Evolutionary conservation across 2,888 invertebrate species (phyloP).

Genomic region (Alentia gelatinosa): DNA sequence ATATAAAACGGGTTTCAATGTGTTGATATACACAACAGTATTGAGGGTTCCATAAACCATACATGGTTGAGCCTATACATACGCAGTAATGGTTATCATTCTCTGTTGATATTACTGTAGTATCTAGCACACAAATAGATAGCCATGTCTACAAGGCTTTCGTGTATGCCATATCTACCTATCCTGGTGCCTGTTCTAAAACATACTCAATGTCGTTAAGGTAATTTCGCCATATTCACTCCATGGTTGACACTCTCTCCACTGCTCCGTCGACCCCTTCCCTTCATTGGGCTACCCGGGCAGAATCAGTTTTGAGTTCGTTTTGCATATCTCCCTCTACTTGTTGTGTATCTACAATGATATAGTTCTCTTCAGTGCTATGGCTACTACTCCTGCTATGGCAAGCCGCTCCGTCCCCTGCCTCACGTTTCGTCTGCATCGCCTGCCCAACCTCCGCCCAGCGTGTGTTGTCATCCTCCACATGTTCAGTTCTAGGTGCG

Average conservation of each 20-base stretch:
- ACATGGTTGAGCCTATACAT: too few species aligned
- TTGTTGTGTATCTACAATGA: not conserved
- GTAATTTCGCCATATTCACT: not conserved
- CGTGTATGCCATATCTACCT: not conserved
- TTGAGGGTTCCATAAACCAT: too few species aligned
- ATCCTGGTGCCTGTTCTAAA: not conserved
- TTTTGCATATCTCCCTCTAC: not conserved
- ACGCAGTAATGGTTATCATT: too few species aligned
- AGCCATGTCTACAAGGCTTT: not conserved
- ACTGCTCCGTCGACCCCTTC: not conserved
- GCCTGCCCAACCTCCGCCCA: not conserved
- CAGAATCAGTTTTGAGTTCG: not conserved
- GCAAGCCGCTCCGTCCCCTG: not conserved
- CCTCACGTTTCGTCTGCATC: not conserved
- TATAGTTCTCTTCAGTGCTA: conserved; percentile 30
- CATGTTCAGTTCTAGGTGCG: not conserved
- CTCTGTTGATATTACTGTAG: too few species aligned
- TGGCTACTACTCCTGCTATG: conserved; percentile 9
- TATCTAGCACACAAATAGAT: not conserved
- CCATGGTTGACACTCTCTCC: not conserved
- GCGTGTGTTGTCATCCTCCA: not conserved
- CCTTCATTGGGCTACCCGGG: not conserved
- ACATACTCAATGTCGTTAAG: not conserved
- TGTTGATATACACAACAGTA: too few species aligned
- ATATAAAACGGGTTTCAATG: too few species aligned